Evolutionary conservation across 2,888 invertebrate species (phyloP), one percentile per base, ranked within the genome.

Genomic region (Griposia aprilina): DNA sequence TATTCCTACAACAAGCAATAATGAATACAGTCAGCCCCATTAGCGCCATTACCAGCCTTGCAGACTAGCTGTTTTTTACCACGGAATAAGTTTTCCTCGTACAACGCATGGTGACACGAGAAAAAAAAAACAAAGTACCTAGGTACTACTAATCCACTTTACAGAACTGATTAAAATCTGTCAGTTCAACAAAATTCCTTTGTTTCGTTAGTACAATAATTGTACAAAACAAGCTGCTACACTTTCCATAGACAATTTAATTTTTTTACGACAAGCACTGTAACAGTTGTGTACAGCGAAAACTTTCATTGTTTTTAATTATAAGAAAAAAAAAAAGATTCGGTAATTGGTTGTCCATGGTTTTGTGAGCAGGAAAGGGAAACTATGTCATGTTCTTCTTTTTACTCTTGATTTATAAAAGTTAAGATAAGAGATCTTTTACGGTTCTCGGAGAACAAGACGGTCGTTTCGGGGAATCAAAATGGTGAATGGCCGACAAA

Each of bases 251-350:
- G 59, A 82, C 48, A 48, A 59, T 7, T 57, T 62, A 20, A 71
- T 71, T 57, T 81, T 72, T 84, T 85, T 81, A 81, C 20, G n/a
- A 68, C 41, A 76, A 48, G 2, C 15, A 63, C 78, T 23, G 62
- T 36, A 20, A 70, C 74, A 41, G 74, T 62, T 59, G 26, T 48
- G 15, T 23, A 26, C 70, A 41, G 41, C 8, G 62, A 75, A 36
- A 75, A 81, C 81, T 84, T 82, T 82, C 88, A 68, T 82, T 82
- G 82, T 81, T 75, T 62, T 59, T 71, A 85, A 85, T 87, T 80
- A n/a, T n/a, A 80, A 83, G 26, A 72, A 79, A 78, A 74, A 65
- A 80, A 68, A 84, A 63, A 60, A 82, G 59, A 59, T 85, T 82
- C 57, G 50, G 77, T 83, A 82, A 82, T 85, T 82, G 68, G 50